A percentile compares a stretch with the other conserved stretches of the same genome.
Evolutionary conservation across 2,888 invertebrate genomes (phyloP).

Genomic region (Hypomecis atomaria): DNA sequence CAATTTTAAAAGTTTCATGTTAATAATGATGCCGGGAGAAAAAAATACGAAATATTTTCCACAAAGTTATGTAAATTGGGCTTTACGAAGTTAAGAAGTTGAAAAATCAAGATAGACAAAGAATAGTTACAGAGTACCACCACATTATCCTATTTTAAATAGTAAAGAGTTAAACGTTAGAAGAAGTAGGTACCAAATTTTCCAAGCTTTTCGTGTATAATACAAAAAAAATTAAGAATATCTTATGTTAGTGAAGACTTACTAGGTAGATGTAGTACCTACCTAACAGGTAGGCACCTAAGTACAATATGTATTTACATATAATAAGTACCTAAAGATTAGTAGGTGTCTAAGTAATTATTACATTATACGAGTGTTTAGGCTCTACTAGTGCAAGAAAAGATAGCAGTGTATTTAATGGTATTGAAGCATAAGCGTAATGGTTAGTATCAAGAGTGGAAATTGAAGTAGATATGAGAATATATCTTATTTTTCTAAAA

Average conservation of each 20-base stretch:
- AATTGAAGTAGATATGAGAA: conserved; percentile 39
- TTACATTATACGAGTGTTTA: neutral
- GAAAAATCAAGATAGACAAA: neutral
- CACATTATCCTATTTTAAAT: conserved; percentile 13
- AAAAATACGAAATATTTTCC: too few species aligned
- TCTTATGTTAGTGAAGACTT: conserved; percentile 13
- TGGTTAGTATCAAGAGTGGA: conserved; percentile 41
- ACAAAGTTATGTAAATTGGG: too few species aligned
- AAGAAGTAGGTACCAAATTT: conserved; percentile 12
- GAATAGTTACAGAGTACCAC: conserved; percentile 5
- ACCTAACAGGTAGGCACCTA: conserved; percentile 19
- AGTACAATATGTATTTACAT: conserved; percentile 8
- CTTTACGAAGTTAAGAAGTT: neutral
- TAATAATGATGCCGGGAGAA: too few species aligned
- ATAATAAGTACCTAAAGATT: conserved; percentile 14
- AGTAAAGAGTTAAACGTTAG: conserved; percentile 17
- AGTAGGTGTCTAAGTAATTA: conserved; percentile 5
- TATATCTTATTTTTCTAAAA: conserved; percentile 40
- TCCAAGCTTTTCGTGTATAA: conserved; percentile 28
- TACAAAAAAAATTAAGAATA: conserved; percentile 23
- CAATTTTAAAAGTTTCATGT: too few species aligned
- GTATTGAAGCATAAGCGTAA: conserved; percentile 51
- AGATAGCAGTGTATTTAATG: conserved; percentile 34
- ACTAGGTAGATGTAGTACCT: neutral
- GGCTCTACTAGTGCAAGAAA: conserved; percentile 25